These are phyloP conservation scores for Hirtodrosophila confusa DNA, from an alignment of 2,888 invertebrate genomes.

Conservation along the genomic window DNA sequence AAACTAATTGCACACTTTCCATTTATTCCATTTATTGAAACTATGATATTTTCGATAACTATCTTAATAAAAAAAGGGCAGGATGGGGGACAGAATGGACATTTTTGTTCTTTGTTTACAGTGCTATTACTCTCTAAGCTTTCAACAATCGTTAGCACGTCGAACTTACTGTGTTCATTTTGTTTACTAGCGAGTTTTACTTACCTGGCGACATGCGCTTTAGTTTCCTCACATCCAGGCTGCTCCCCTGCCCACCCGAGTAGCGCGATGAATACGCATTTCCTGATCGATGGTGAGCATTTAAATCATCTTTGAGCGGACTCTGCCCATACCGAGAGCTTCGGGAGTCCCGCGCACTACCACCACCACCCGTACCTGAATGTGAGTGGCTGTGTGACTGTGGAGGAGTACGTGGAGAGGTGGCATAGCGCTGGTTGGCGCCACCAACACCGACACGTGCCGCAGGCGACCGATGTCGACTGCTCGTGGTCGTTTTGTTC, in stretches of 20 bases:
- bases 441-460: conserved; percentile 36
- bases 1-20: too few relatives aligned
- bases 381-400: conserved; percentile 60
- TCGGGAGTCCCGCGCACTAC: conserved; percentile 64
- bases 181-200: conserved; percentile 6
- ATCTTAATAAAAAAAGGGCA: too few relatives aligned
- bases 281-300: conserved; percentile 63
- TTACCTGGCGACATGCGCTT: conserved; percentile 82
- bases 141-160: too few relatives aligned
- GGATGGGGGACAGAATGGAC: too few relatives aligned
- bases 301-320: conserved; percentile 66
- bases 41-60: too few relatives aligned
- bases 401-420: conserved; percentile 84
- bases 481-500: conserved; percentile 68
- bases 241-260: conserved; percentile 47
- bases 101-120: too few relatives aligned
- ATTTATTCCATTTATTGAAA: too few relatives aligned
- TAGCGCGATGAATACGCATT: conserved; percentile 80
- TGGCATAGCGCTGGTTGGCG: conserved; percentile 72
- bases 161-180: too few relatives aligned
- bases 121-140: too few relatives aligned
- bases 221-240: conserved; percentile 70
- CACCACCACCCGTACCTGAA: conserved; percentile 19
- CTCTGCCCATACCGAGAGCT: conserved; percentile 74
- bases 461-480: conserved; percentile 75